Conservation (phyloP, 2,888 invertebrate species). For the Agapostemon virescens region DNA sequence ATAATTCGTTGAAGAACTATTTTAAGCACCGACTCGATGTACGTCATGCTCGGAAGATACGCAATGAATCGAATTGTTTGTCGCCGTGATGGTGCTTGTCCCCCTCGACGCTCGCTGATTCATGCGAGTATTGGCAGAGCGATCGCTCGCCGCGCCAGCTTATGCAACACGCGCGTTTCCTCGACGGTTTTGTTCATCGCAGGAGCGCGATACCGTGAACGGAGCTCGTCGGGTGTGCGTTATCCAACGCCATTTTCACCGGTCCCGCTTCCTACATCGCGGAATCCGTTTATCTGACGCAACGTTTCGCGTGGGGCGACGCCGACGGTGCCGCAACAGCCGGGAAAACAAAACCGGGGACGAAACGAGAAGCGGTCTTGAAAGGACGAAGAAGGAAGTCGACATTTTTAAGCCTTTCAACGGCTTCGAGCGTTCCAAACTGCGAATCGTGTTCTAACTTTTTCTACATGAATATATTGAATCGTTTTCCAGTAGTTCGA, state of each 20-base stretch:
- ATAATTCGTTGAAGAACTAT: too few relatives aligned
- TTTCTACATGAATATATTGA: too few relatives aligned
- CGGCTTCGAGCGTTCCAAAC: too few relatives aligned
- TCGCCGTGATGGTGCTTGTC: background rate
- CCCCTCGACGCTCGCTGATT: conserved; percentile 8
- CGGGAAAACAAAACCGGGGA: background rate
- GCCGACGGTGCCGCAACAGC: conserved; percentile 29
- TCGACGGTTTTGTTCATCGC: conserved; percentile 23
- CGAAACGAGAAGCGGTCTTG: too few relatives aligned
- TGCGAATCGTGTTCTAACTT: too few relatives aligned
- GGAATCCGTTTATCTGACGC: conserved; percentile 11
- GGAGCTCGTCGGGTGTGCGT: conserved; percentile 9
- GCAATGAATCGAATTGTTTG: background rate
- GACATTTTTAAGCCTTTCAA: too few relatives aligned
- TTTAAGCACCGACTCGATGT: background rate
- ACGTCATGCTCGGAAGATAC: background rate
- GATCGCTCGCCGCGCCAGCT: conserved; percentile 7
- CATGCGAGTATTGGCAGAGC: conserved; percentile 1
- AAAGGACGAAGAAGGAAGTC: too few relatives aligned
- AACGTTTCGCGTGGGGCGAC: background rate
- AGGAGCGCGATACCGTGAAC: background rate
- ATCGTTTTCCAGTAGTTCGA: too few relatives aligned
- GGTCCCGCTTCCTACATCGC: background rate
- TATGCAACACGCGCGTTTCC: conserved; percentile 33
- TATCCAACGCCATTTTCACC: conserved; percentile 13